phyloP scores from a whole-genome alignment of 2,113 vertebrate genomes.

The Dicentrarchus labrax region DNA sequence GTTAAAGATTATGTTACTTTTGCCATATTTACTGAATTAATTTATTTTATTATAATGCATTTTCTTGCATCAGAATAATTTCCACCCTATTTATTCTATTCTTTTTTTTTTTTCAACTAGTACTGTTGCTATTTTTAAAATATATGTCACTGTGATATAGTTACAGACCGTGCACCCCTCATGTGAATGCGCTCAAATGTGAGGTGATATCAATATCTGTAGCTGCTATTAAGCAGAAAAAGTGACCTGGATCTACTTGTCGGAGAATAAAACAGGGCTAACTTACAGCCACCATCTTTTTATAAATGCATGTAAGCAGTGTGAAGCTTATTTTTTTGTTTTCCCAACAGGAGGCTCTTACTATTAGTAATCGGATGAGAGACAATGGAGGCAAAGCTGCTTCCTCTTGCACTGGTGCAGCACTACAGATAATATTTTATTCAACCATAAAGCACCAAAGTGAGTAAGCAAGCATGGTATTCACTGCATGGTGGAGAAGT shows the following conservation, averaged over 20 bases:
- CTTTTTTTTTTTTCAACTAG: too few species aligned
- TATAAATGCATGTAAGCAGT: neutral
- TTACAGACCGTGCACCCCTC: neutral
- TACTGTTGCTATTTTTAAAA: too few species aligned
- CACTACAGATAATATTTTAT: neutral
- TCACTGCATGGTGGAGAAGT: neutral
- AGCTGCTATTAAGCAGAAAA: neutral
- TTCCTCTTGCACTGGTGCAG: neutral
- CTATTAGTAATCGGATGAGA: constrained; percentile 24
- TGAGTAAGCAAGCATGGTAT: neutral
- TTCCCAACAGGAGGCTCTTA: constrained; percentile 13
- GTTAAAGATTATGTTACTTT: too few species aligned
- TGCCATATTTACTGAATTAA: too few species aligned
- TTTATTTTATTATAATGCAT: too few species aligned
- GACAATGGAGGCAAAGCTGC: constrained; percentile 14
- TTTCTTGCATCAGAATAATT: too few species aligned
- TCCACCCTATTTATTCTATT: too few species aligned
- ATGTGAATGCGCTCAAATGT: neutral
- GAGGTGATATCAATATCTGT: neutral
- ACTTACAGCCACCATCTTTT: constrained; percentile 2
- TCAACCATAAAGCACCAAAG: neutral
- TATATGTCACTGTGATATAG: too few species aligned
- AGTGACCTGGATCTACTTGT: neutral
- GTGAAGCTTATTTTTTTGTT: constrained; percentile 28
- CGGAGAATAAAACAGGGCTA: neutral